Evolutionary conservation across 2,888 invertebrate species (phyloP), one percentile per base, ranked within the genome.

Genomic region (Drosophila cognata): DNA sequence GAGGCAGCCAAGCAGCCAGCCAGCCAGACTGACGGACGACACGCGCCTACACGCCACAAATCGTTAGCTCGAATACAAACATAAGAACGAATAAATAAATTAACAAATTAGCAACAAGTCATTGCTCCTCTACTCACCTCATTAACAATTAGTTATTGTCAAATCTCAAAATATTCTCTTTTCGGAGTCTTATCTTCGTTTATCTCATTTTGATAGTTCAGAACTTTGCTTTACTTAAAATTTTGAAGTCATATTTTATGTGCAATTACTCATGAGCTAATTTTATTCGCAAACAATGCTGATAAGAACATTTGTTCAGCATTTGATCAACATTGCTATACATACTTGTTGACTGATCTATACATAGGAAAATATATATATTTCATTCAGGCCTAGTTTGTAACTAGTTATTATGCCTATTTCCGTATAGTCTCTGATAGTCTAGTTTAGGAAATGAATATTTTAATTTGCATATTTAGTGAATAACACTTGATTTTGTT

Each of bases 41-140:
- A 72, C 72, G 71, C 79, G 82, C 79, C 79, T 68, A 82, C 82
- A 71, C 61, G 71, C 76, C 61, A 48, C 58, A 58, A 65, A 60
- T 51, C 41, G 55, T 51, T 43, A 53, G 29, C 56, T 38, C 33
- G 66, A 38, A 62, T 43, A 33, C 8, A 31, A 11, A 52, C 35
- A 33, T 48, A 21, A 48, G 25, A 56, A 41, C 7, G 43, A 25
- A 46, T 25, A 25, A 48, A 57, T 18, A 50, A 63, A 33, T 29
- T 56, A 59, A 57, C 55, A 55, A 51, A 53, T 58, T 56, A 56
- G 56, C 43, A 60, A 60, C 60, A 38, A 46, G 21, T 75, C 38
- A 38, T 60, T 74, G 28, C 28, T 46, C 58, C 6, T 18, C 13
- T 16, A 21, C 10, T 31, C 16, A 4, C 1, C 13, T 46, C 13